Conservation (phyloP, 2,888 invertebrate species). For the Lithophane semibrunnea region DNA sequence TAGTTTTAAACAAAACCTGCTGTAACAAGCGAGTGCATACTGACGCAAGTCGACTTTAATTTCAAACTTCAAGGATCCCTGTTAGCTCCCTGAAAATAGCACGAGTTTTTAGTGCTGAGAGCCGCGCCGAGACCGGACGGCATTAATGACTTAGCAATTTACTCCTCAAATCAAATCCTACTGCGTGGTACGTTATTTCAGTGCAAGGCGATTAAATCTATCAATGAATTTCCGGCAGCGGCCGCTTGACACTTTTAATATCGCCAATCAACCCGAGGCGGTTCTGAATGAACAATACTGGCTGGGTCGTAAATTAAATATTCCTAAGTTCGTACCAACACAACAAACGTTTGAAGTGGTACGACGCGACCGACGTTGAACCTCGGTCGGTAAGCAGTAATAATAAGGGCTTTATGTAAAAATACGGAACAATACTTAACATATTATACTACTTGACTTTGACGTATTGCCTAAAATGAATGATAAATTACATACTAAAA, state of each 20-base stretch:
- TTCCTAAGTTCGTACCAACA: constrained; percentile 81
- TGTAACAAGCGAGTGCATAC: constrained; percentile 39
- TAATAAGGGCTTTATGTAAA: constrained; percentile 63
- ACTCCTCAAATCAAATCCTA: constrained; percentile 87
- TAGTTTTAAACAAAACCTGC: constrained; percentile 41
- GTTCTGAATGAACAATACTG: constrained; percentile 89
- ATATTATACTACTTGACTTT: background rate
- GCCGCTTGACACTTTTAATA: constrained; percentile 89
- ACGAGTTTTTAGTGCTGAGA: constrained; percentile 81
- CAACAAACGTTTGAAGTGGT: constrained; percentile 70
- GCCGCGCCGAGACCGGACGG: constrained; percentile 84
- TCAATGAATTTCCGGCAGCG: constrained; percentile 90
- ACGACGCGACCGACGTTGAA: constrained; percentile 53
- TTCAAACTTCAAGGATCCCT: constrained; percentile 78
- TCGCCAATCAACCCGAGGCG: constrained; percentile 86
- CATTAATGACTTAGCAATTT: constrained; percentile 88
- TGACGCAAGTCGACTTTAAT: constrained; percentile 77
- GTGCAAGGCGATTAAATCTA: constrained; percentile 88
- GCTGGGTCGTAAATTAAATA: constrained; percentile 86
- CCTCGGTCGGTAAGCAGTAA: constrained; percentile 62
- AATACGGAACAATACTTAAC: constrained; percentile 36
- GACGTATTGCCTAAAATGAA: background rate
- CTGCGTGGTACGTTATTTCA: constrained; percentile 84
- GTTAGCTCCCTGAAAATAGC: constrained; percentile 82
- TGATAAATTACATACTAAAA: background rate